Evolutionary conservation across 2,797 vertebrate genomes (phyloP).

Genomic region (Threskiornis aethiopicus): DNA sequence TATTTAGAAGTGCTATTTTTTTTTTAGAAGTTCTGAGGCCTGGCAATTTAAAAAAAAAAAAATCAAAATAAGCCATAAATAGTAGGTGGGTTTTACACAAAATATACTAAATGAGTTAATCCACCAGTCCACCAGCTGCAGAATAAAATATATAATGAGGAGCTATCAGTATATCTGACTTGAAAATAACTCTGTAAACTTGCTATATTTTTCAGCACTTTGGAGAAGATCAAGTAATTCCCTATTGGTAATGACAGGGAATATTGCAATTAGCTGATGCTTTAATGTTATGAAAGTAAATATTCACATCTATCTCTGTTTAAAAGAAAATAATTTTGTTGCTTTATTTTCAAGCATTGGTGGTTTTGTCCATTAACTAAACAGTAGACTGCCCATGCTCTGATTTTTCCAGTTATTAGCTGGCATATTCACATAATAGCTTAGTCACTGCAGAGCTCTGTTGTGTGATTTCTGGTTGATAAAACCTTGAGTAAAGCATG

Average conservation of each 20-base stretch:
- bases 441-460: neutral
- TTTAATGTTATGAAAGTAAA: neutral
- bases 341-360: neutral
- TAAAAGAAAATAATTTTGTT: neutral
- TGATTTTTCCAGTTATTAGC: neutral
- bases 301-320: neutral
- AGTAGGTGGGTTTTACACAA: neutral
- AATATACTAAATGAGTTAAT: neutral
- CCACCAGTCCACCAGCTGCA: neutral
- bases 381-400: neutral
- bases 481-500: neutral
- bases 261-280: neutral
- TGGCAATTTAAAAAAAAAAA: neutral
- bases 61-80: neutral
- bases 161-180: neutral
- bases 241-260: neutral
- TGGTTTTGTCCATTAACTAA: neutral
- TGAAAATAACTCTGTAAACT: neutral
- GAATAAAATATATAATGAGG: neutral
- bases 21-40: neutral
- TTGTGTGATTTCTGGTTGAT: neutral
- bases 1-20: neutral
- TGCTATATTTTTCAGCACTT: neutral
- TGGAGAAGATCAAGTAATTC: neutral
- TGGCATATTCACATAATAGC: neutral